Base-by-base conservation (phyloP, 2,888 invertebrate species). In the Plebejus argus region DNA sequence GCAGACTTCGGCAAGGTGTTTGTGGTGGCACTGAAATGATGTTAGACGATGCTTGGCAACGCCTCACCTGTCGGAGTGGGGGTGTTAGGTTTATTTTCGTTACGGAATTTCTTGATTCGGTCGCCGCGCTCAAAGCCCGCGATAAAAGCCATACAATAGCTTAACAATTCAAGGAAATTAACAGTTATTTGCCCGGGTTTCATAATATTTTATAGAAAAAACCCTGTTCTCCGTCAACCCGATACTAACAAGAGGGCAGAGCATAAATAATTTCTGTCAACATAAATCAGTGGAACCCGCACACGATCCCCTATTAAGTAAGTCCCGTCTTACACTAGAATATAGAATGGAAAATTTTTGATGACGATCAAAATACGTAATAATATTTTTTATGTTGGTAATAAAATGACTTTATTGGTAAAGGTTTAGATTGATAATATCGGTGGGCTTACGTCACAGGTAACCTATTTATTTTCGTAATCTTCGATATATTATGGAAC, bases 241-340 rank as follows among this genome's bases (percentile, higher is more conserved):
- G 53, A 49, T 49, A 53, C 74, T 74, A 74, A 74, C 74, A 74
- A 74, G 74, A 49, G 74, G 49, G 45, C 53, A 53, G 28, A 3
- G 18, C 74, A 49, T 74, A 74, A 74, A 74, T 74, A 74, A 74
- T 49, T 74, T 49, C 74, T 23, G 74, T 74, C 74, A 53, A 74
- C 74, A 74, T 74, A 74, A 49, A 74, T 74, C 74, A 74, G 20
- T 0, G 20, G 23, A 74, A 53, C 74, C 28, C 49, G 49, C 39
- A 72, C 74, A 49, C 23, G 53, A 74, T 74, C 74, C 74, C 74
- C 28, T 72, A 72, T 23, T 74, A 74, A 53, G 49, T 74, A 74
- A 74, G 49, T 53, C 72, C 28, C 53, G 20, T 74, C 39, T 72
- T 45, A 74, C 18, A 45, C 49, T 74, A 74, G 74, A 74, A 74